Percentiles rank a stretch among this genome's conserved stretches.
These are phyloP conservation scores for Gallirallus australis DNA, from an alignment of 2,797 vertebrate genomes.

Conservation along the genomic window DNA sequence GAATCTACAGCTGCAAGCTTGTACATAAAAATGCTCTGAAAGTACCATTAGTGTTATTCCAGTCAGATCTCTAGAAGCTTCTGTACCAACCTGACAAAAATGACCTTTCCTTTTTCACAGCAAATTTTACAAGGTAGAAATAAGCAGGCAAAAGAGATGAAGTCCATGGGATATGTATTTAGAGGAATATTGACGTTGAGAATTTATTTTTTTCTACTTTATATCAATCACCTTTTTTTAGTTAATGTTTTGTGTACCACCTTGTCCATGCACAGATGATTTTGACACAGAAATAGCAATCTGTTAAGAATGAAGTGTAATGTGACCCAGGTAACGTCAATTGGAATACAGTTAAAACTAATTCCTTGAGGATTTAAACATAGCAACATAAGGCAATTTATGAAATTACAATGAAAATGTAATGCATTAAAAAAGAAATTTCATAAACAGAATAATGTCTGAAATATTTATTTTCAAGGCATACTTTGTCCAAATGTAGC, in stretches of 20 bases:
- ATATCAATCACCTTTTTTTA: background rate
- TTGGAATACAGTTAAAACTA: constrained; percentile 2
- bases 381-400: background rate
- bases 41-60: background rate
- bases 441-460: background rate
- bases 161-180: background rate
- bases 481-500: background rate
- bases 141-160: background rate
- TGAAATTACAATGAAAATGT: background rate
- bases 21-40: background rate
- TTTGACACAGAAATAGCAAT: background rate
- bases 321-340: background rate
- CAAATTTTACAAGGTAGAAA: background rate
- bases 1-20: background rate
- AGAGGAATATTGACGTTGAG: background rate
- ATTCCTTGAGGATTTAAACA: background rate
- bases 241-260: background rate
- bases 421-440: background rate
- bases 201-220: background rate
- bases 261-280: rapidly evolving
- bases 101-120: background rate
- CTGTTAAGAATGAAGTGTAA: background rate
- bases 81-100: background rate
- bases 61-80: background rate
- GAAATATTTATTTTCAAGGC: background rate